Evolutionary conservation across 2,888 invertebrate genomes (phyloP).

Genomic region (Diarsia mendica): DNA sequence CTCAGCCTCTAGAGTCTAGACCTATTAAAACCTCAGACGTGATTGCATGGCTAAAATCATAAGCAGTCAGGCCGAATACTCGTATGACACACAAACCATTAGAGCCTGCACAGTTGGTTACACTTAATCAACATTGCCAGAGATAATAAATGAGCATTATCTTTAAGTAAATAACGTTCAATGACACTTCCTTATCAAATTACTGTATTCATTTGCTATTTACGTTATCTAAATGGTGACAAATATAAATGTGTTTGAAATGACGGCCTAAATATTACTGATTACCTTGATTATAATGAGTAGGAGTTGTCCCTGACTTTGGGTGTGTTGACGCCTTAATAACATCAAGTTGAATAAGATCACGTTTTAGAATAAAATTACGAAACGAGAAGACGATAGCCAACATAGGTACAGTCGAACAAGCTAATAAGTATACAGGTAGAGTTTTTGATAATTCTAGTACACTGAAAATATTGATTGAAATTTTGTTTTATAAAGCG

Average conservation of each 20-base stretch:
- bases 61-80: constrained; percentile 9
- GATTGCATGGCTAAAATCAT: neutral
- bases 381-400: no score
- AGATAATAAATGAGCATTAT: constrained; percentile 67
- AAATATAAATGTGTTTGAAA: constrained; percentile 59
- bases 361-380: constrained; percentile 26
- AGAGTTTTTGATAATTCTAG: no score
- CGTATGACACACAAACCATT: constrained; percentile 21
- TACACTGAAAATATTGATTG: no score
- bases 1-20: neutral
- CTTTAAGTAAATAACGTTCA: constrained; percentile 74
- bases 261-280: constrained; percentile 55
- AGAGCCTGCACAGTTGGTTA: constrained; percentile 21
- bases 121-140: constrained; percentile 57
- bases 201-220: constrained; percentile 67
- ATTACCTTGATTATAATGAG: constrained; percentile 56
- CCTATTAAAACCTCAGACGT: neutral
- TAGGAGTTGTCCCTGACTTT: constrained; percentile 47
- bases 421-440: no score
- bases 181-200: constrained; percentile 75
- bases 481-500: no score
- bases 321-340: constrained; percentile 16
- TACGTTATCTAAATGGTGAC: constrained; percentile 64
- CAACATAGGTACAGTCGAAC: no score
- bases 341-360: constrained; percentile 4